Conservation (phyloP, 2,113 vertebrate genomes). For the Porphyrio hochstetteri region DNA sequence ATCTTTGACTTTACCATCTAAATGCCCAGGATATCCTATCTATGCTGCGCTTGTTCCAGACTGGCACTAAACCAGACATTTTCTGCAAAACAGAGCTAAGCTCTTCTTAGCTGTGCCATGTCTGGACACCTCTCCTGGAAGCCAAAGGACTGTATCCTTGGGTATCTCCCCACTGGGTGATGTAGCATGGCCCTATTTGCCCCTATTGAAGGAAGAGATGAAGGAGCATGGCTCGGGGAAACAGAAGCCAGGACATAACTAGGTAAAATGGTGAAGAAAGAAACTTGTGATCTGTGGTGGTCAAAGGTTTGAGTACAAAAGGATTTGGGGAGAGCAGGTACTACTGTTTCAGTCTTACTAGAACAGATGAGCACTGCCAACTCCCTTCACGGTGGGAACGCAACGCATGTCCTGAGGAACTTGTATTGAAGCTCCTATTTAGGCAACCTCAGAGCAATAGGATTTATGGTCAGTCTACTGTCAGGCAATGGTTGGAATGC, state of each 20-base stretch:
- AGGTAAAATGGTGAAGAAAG: not conserved
- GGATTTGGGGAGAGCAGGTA: not conserved
- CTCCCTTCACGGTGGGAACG: rapidly evolving
- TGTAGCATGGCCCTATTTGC: not conserved
- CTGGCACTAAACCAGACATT: not conserved
- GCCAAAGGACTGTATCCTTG: not conserved
- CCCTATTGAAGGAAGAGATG: not conserved
- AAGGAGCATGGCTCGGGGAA: not conserved
- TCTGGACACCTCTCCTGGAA: not conserved
- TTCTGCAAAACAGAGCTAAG: not conserved
- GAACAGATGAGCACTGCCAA: not conserved
- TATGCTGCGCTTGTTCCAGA: not conserved
- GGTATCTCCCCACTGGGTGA: not conserved
- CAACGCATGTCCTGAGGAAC: rapidly evolving
- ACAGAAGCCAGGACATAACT: not conserved
- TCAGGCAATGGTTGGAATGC: not conserved
- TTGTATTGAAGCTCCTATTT: not conserved
- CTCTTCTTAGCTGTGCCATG: not conserved
- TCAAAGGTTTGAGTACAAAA: not conserved
- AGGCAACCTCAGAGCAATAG: not conserved
- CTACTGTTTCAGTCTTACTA: not conserved
- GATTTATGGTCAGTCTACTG: not conserved
- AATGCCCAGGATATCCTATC: not conserved
- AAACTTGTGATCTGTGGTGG: not conserved
- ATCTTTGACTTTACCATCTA: not conserved